Conservation (phyloP, 2,113 vertebrate species). For the Calyptomena viridis region DNA sequence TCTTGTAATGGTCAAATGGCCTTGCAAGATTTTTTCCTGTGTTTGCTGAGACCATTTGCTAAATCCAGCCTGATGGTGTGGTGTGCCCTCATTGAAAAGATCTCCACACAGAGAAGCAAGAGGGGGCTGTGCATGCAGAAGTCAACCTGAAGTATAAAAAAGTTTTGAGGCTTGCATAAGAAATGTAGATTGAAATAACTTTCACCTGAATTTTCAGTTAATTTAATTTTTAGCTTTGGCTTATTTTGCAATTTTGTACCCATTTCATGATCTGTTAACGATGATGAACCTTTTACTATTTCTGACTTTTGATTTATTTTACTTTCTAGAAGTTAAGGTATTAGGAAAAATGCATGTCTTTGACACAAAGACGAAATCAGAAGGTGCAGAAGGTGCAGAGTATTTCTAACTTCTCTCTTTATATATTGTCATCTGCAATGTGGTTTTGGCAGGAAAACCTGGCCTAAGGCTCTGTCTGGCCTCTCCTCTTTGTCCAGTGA, state of each 20-base stretch:
- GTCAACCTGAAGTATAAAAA: background rate
- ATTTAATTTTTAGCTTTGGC: background rate
- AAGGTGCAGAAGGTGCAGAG: background rate
- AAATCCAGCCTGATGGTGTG: background rate
- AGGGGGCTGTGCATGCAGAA: background rate
- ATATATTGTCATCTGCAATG: background rate
- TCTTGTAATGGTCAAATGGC: background rate
- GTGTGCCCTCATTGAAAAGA: background rate
- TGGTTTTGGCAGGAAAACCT: background rate
- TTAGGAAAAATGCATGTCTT: background rate
- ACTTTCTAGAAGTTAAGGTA: background rate
- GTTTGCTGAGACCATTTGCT: background rate
- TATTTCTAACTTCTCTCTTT: background rate
- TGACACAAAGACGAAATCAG: background rate
- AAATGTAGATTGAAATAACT: background rate
- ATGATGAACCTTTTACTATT: background rate
- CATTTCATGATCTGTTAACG: background rate
- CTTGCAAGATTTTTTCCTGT: background rate
- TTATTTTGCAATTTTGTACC: background rate
- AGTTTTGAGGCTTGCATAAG: background rate
- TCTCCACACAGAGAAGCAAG: background rate
- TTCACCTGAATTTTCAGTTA: background rate
- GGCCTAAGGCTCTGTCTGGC: background rate
- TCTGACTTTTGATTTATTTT: background rate
- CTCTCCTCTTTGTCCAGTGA: background rate